Base-by-base conservation (phyloP, 2,113 vertebrate species). In the Malurus alboscapulatus region DNA sequence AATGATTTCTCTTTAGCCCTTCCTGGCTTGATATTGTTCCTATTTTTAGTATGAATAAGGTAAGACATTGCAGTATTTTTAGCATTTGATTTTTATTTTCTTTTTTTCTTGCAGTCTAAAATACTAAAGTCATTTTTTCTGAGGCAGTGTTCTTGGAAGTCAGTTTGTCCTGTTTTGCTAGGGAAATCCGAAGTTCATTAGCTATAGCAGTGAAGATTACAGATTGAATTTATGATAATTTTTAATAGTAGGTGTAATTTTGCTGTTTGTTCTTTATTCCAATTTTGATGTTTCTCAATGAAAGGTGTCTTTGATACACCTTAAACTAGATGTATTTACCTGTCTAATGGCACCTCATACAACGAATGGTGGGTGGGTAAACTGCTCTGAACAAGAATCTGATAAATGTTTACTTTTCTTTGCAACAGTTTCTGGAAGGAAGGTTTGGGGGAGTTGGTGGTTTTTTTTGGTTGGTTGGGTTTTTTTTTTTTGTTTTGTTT, bases 261-360 rank as follows among this genome's bases (percentile, higher is more conserved):
- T 80, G 17, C 30, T 84, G 63, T 74, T 89, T 89, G 78, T 86
- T 95, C 66, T 92, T 65, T 80, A 63, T 89, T 73, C 71, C 14
- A 20, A 0, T 91, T 93, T 68, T 92, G 38, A 76, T 89, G 82
- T 83, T 91, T 87, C 76, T 84, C 72, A 67, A 2, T 92, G 87
- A 74, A 85, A 92, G 55, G 11, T 83, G 58, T 79, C 89, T 94
- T 94, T 93, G 89, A 89, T 85, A 77, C 75, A 83, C 88, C 72
- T 92, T 93, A 81, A 88, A 65, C 9, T 55, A 51, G 24, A 40
- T 73, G 17, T 47, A 68, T 79, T 87, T 92, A 53, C 47, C 51
- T 86, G 63, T 80, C 59, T 95, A 82, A 94, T 88, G 75, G 74
- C 4, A 21, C 14, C 14, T 80, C 10, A 3, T 58, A 21, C 8